phyloP scores from a whole-genome alignment of 2,113 vertebrate species.

The Malaclemys terrapin region DNA sequence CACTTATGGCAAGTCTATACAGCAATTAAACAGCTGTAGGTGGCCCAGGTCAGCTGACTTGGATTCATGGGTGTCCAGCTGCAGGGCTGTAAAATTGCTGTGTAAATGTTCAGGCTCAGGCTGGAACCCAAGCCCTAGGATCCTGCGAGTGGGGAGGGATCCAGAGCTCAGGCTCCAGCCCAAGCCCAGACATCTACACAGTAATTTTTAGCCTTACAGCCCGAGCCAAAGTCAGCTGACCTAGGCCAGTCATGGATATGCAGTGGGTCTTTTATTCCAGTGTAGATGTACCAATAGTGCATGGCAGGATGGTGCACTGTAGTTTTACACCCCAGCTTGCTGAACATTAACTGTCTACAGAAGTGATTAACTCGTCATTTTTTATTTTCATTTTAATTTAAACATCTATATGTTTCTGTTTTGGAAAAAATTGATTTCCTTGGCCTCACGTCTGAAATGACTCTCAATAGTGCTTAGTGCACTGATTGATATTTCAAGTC shows the following conservation, averaged over 20 bases:
- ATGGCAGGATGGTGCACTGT: neutral
- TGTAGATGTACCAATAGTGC: neutral
- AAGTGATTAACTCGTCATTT: neutral
- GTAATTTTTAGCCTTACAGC: neutral
- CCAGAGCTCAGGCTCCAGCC: neutral
- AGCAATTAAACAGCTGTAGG: neutral
- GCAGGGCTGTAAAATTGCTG: neutral
- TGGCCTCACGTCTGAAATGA: neutral
- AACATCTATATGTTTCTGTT: neutral
- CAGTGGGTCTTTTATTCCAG: neutral
- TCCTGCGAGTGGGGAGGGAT: neutral
- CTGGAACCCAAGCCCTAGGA: neutral
- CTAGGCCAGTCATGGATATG: neutral
- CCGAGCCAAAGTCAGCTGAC: neutral
- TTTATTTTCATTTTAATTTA: neutral
- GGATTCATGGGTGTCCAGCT: neutral
- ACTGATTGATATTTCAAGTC: neutral
- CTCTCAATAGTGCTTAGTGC: neutral
- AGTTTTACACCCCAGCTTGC: neutral
- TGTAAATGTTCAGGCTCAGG: neutral
- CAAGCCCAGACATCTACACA: neutral
- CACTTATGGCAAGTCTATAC: too few species aligned
- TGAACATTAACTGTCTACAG: neutral
- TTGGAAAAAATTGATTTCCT: neutral
- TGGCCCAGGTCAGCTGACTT: neutral